Percentiles rank a stretch among this genome's conserved stretches.
Evolutionary conservation across 2,797 vertebrate species (phyloP).

Genomic region (Pygocentrus nattereri): DNA sequence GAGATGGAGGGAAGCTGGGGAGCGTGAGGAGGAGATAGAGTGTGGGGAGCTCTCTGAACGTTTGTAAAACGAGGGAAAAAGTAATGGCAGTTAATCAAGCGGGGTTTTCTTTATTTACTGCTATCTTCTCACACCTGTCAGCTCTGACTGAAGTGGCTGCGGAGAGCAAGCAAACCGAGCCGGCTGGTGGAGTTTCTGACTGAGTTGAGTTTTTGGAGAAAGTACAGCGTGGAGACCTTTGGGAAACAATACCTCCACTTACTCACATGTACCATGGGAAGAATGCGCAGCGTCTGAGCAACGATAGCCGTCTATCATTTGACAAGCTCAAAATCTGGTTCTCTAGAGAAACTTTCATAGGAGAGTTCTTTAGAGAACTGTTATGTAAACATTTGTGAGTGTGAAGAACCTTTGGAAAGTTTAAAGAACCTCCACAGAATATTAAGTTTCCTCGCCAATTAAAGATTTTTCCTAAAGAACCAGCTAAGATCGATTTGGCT

Average conservation of each 20-base stretch:
- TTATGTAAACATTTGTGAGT: not conserved
- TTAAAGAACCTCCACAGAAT: too few species aligned
- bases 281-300: not conserved
- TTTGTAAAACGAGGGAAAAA: constrained; percentile 84
- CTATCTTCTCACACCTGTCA: constrained; percentile 58
- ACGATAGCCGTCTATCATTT: too few species aligned
- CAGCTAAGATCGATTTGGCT: too few species aligned
- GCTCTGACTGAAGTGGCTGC: constrained; percentile 14
- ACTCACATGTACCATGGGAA: not conserved
- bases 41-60: constrained; percentile 97
- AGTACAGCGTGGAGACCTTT: not conserved
- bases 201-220: not conserved
- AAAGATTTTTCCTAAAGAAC: too few species aligned
- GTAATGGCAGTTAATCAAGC: constrained; percentile 97
- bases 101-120: constrained; percentile 83
- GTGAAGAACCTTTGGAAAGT: too few species aligned
- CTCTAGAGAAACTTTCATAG: not conserved
- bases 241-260: not conserved
- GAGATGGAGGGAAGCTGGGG: constrained; percentile 89
- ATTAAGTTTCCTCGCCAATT: too few species aligned
- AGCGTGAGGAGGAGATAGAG: constrained; percentile 77
- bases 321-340: too few species aligned
- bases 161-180: not conserved
- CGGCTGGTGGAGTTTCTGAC: not conserved
- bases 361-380: not conserved